A percentile compares a stretch with the other conserved stretches of the same genome.
These are phyloP conservation scores for Clarias gariepinus DNA, from an alignment of 2,113 vertebrate genomes.

Conservation along the genomic window DNA sequence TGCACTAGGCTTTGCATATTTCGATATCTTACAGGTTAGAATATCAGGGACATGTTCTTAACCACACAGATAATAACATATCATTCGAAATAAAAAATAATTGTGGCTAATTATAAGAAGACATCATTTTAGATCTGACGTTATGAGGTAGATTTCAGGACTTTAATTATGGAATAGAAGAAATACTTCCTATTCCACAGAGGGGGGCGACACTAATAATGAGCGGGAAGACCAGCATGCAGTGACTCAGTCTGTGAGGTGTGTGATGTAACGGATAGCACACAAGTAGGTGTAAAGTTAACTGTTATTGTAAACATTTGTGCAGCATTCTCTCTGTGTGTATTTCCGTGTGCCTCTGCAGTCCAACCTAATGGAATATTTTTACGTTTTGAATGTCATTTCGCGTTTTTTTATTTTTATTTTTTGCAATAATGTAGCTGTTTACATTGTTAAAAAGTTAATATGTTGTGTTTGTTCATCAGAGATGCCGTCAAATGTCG, in stretches of 20 bases:
- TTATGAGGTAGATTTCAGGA: background rate
- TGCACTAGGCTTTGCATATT: background rate
- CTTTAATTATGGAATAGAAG: conserved; percentile 31
- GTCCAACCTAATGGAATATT: background rate
- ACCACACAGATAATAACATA: background rate
- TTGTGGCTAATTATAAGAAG: background rate
- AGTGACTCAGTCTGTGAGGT: background rate
- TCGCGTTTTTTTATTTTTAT: background rate
- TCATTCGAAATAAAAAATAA: background rate
- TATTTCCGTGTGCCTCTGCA: background rate
- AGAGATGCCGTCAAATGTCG: conserved; percentile 79
- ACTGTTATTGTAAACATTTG: background rate
- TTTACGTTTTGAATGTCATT: background rate
- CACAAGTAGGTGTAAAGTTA: background rate
- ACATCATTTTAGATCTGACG: background rate
- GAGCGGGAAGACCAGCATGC: background rate
- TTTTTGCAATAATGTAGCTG: too few species aligned
- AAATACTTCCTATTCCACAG: background rate
- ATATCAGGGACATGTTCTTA: background rate
- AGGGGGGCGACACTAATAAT: background rate
- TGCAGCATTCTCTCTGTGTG: background rate
- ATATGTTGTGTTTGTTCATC: background rate
- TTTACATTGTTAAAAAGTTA: background rate
- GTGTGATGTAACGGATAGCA: background rate
- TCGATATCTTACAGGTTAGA: background rate